These are phyloP conservation scores for Heterotis niloticus DNA, from an alignment of 2,113 vertebrate genomes.

Conservation along the genomic window DNA sequence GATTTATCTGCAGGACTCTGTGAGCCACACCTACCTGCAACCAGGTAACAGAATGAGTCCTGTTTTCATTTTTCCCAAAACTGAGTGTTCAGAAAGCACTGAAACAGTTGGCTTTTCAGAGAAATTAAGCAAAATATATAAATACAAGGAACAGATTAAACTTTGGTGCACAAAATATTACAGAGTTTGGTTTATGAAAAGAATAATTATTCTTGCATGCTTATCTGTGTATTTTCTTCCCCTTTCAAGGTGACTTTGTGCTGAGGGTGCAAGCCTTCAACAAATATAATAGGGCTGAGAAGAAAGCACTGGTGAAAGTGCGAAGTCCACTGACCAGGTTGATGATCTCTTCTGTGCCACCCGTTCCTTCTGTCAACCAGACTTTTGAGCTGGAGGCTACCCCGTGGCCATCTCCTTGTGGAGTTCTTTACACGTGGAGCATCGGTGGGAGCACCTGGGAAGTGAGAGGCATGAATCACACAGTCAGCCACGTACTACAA, in stretches of 20 bases:
- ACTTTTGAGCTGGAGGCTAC: constrained; percentile 50
- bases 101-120: not conserved
- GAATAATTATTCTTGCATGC: not conserved
- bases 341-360: constrained; percentile 41
- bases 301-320: constrained; percentile 42
- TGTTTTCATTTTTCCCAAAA: no score
- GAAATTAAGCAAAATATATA: not conserved
- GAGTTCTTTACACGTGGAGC: constrained; percentile 56
- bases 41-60: constrained; percentile 50
- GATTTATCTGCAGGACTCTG: constrained; percentile 47
- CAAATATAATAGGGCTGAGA: constrained; percentile 40
- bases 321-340: constrained; percentile 49
- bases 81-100: no score
- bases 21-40: constrained; percentile 52
- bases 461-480: constrained; percentile 30
- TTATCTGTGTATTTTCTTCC: constrained; percentile 15
- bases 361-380: constrained; percentile 40
- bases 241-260: constrained; percentile 54
- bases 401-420: constrained; percentile 41
- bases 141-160: no score
- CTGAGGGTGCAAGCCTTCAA: constrained; percentile 56
- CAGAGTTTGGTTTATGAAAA: no score
- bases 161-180: no score
- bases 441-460: constrained; percentile 55
- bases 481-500: constrained; percentile 46